Evolutionary conservation across 2,888 invertebrate species (phyloP).

Genomic region (Trissolcus brochymenae): DNA sequence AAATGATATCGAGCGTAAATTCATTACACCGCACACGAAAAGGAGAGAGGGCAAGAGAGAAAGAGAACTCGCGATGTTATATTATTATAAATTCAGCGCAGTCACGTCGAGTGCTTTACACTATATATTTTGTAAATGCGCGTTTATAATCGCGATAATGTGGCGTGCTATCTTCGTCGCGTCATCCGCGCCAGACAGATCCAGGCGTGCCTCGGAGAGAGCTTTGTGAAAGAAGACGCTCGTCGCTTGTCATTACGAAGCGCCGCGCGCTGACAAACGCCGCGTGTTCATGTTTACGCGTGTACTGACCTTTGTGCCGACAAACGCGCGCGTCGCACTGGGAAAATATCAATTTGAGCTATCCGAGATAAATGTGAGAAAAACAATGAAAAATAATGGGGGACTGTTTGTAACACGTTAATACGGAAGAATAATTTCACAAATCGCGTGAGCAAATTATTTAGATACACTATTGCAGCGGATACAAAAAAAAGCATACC

Average conservation of each 20-base stretch:
- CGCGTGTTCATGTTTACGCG: slow-evolving; percentile 27
- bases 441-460: slow-evolving; percentile 9
- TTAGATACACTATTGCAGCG: not conserved
- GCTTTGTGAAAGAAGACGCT: slow-evolving; percentile 45
- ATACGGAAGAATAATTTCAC: not conserved
- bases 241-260: slow-evolving; percentile 45
- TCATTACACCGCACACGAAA: slow-evolving; percentile 11
- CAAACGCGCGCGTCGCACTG: slow-evolving; percentile 9
- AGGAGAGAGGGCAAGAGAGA: too few relatives aligned
- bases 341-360: slow-evolving; percentile 22
- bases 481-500: not conserved
- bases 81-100: slow-evolving; percentile 37
- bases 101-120: slow-evolving; percentile 61
- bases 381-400: slow-evolving; percentile 4
- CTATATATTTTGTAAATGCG: slow-evolving; percentile 62
- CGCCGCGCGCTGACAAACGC: slow-evolving; percentile 29
- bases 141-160: slow-evolving; percentile 62
- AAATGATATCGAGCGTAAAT: slow-evolving; percentile 22
- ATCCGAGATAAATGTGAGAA: slow-evolving; percentile 1
- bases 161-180: slow-evolving; percentile 43
- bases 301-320: slow-evolving; percentile 31
- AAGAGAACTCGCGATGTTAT: too few relatives aligned
- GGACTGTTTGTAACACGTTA: not conserved
- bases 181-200: slow-evolving; percentile 46
- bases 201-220: slow-evolving; percentile 43